Evolutionary conservation across 2,113 vertebrate genomes (phyloP), one percentile per base, ranked within the genome.

Genomic region (Lagopus muta): DNA sequence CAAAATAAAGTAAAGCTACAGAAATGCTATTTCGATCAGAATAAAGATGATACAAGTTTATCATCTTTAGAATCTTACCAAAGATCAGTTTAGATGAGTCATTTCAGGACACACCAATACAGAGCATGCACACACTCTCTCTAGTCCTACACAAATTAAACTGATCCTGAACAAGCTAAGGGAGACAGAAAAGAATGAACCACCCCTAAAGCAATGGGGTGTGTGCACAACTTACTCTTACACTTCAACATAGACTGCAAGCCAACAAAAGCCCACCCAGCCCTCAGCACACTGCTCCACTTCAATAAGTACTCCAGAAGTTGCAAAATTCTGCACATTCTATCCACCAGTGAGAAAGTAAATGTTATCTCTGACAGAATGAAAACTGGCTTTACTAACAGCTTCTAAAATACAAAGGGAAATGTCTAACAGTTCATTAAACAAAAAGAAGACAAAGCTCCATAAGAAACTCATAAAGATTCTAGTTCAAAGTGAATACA

Each of bases 1-100:
- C 60, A 58, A 93, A 54, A 3, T 0, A 3, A 76, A 21, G 2
- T 0, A 3, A 76, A 21, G 2, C 22, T 3, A 36, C 2, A 48
- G 22, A 78, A 73, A 76, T 8, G 36, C 48, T 76, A 11, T 48
- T 82, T 48, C 65, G 13, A 57, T 82, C n/a, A 69, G 34, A 69
- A 71, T 28, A 80, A 82, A 69, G 71, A 94, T 75, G 61, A 94
- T 75, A 27, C 10, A 52, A n/a, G 65, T 22, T 8, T 3, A 66
- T 79, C 11, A 85, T 19, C 82, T 92, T 85, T 8, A 54, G 13
- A 76, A n/a, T 73, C 87, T 52, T 20, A 73, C n/a, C 20, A 21
- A 43, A 85, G 66, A 82, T 38, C 47, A 78, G 81, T 73, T 82
- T 40, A 69, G 60, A 66, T 32, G 48, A 65, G 30, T 76, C 32